A percentile compares a stretch with the other conserved stretches of the same genome.
Evolutionary conservation across 2,888 invertebrate species (phyloP).

Genomic region (Omphaloscelis lunosa): DNA sequence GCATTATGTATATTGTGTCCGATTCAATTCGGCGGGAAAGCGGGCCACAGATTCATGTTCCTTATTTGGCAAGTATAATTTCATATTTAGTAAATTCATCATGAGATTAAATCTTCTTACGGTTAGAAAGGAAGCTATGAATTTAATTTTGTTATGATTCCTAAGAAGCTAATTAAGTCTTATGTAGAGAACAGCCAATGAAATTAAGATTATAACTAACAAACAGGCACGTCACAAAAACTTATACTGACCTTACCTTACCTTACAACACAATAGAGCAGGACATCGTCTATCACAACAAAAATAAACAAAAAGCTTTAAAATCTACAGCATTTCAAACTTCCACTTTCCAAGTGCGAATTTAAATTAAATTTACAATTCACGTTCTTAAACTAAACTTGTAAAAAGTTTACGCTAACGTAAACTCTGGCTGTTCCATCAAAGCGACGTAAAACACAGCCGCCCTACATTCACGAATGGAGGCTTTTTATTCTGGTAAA

Average conservation of each 20-base stretch:
- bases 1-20: conserved; percentile 28
- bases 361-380: conserved; percentile 21
- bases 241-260: no score
- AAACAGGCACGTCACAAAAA: not conserved
- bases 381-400: not conserved
- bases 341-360: conserved; percentile 7
- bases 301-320: not conserved
- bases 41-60: conserved; percentile 24
- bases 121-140: not conserved
- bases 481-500: conserved; percentile 38
- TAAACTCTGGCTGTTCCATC: conserved; percentile 23
- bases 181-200: not conserved
- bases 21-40: conserved; percentile 22
- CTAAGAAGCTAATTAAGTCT: not conserved
- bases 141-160: not conserved
- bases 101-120: not conserved
- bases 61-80: conserved; percentile 42
- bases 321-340: conserved; percentile 20
- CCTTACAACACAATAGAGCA: not conserved
- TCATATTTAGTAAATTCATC: conserved; percentile 24
- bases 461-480: conserved; percentile 50
- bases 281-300: no score
- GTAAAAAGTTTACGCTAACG: conserved; percentile 27
- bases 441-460: conserved; percentile 37
- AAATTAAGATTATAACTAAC: not conserved